Evolutionary conservation across 2,113 vertebrate species (phyloP), one percentile per base, ranked within the genome.

Genomic region (Pedetes capensis): DNA sequence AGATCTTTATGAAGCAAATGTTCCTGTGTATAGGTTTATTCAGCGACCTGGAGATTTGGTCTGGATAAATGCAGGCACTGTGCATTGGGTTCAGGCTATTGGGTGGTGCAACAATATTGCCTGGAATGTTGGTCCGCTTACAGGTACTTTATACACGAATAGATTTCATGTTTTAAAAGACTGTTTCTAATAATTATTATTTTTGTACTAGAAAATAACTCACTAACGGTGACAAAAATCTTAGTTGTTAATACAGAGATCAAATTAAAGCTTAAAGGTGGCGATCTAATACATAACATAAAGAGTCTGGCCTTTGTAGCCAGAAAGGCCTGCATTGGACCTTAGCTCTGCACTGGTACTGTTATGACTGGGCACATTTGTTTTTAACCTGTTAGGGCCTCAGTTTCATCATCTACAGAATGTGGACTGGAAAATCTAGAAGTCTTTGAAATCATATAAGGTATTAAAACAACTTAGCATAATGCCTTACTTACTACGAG

Each of bases 41-140:
- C 99, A 99, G 97, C 98, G 99, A 63, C 99, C 99, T 4, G 99
- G 99, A 29, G 99, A 99, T 98, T 98, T 99, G 98, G 99, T 99
- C 84, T 99, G 99, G 99, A 99, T 99, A 97, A 99, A 99, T 97
- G 99, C 99, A 64, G 99, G 99, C 96, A 99, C 99, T 78, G 99
- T 99, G 89, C 99, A 99, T 94, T 99, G 99, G 99, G 99, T 99
- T 97, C 99, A 99, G 97, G 99, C 99, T 94, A 99, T 99, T 42
- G 99, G 99, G 87, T 99, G 99, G 99, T 99, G 99, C 98, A 99
- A 99, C 98, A 99, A 99, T 98, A 99, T 99, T 59, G 99, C 99
- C 0, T 99, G 99, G 99, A 99, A 99, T 93, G 99, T 99, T 61
- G 99, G 99, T 90, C 99, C 99, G 81, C 99, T 99, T 92, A 99